Evolutionary conservation across 2,888 invertebrate species (phyloP), one percentile per base, ranked within the genome.

Genomic region (Euplagia quadripunctaria): DNA sequence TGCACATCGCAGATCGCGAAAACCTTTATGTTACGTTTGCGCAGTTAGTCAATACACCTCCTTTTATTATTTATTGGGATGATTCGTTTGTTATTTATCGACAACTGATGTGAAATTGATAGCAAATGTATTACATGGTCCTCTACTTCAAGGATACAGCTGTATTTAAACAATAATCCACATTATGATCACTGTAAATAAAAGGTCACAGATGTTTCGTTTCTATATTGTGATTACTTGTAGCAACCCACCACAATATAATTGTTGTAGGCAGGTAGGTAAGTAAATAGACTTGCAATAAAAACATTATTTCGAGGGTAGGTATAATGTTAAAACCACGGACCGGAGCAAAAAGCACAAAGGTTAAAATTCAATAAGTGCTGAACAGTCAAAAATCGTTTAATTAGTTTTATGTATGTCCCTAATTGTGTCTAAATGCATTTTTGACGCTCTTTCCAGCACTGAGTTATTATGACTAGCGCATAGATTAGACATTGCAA

Each of bases 181-280:
- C 70, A 63, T 70, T 71, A 65, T 72, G 71, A 66, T 67, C 17
- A 81, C 76, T 77, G 79, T 84, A 69, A 79, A 67, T 66, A 70
- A 68, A 86, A 91, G 90, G 90, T 82, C 85, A 88, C 92, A 91
- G 81, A 77, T 90, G 90, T 88, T 89, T 17, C 12, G 17, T 20
- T 9, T 0, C 16, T 84, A 76, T 0, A n/a, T 55, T 43, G 43
- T 20, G 31, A 9, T 12, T 55, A 41, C 7, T 55, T 42, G 7
- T 11, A 31, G 9, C 31, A 14, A 14, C 11, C 31, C 14, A 31
- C 31, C 31, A 61, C 61, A 61, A 61, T 20, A 61, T 14, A 61
- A 12, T 58, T 6, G 14, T 11, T 31, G 61, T 61, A 31, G 61
- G 20, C n/a, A 55, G n/a, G 9, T 58, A 58, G 12, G 20, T 11